Evolutionary conservation across 2,113 vertebrate species (phyloP).

Genomic region (Suricata suricatta): DNA sequence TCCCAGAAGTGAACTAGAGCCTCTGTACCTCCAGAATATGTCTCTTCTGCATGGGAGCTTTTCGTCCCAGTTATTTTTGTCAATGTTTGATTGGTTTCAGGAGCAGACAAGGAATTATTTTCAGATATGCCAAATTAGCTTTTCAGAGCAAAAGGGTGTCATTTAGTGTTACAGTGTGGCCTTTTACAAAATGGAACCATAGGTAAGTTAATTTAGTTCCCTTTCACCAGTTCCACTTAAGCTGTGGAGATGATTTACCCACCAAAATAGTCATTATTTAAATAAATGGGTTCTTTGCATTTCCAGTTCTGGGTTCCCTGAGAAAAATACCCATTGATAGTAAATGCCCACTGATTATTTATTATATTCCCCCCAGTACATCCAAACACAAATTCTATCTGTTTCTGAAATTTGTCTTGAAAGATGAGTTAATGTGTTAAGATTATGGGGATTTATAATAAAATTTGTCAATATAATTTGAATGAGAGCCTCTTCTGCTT

Average conservation of each 20-base stretch:
- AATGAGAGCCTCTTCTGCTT: slow-evolving; percentile 53
- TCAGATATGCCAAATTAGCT: slow-evolving; percentile 4
- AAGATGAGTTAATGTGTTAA: slow-evolving; percentile 51
- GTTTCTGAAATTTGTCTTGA: slow-evolving; percentile 46
- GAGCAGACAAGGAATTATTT: background rate
- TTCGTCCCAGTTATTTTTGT: background rate
- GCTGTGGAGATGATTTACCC: background rate
- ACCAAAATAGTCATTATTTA: slow-evolving; percentile 22
- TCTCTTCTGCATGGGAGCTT: background rate
- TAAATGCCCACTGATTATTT: background rate
- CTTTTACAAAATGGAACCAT: slow-evolving; percentile 34
- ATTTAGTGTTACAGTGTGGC: background rate
- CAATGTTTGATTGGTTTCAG: background rate
- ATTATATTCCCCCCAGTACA: background rate
- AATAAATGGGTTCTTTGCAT: slow-evolving; percentile 7
- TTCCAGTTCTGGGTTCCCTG: background rate
- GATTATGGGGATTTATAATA: slow-evolving; percentile 35
- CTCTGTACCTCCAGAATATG: background rate
- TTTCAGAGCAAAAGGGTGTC: background rate
- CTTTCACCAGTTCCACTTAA: slow-evolving; percentile 26
- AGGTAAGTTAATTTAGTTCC: slow-evolving; percentile 41
- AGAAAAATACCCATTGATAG: background rate
- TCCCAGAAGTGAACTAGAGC: background rate
- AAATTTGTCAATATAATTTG: slow-evolving; percentile 66
- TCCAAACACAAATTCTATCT: slow-evolving; percentile 12